Evolutionary conservation across 2,797 vertebrate species (phyloP).

Genomic region (Gorsachius magnificus): DNA sequence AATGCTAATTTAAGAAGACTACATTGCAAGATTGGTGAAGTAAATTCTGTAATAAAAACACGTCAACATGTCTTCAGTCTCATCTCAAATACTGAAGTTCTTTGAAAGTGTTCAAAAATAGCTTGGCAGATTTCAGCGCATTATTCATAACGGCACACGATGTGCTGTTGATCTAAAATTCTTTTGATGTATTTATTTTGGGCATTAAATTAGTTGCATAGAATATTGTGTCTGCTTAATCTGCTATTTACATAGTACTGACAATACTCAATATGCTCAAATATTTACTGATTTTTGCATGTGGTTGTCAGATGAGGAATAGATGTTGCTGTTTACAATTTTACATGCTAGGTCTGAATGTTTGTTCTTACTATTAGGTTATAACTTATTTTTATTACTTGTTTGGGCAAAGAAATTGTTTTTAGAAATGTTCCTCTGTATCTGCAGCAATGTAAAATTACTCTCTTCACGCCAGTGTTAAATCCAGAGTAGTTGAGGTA

Average conservation of each 20-base stretch:
- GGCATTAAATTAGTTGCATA: background rate
- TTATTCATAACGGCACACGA: background rate
- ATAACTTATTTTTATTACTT: background rate
- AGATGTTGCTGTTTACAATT: background rate
- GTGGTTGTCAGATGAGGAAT: background rate
- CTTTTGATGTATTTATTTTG: slow-evolving; percentile 65
- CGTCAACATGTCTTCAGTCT: background rate
- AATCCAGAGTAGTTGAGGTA: background rate
- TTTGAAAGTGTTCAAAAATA: slow-evolving; percentile 63
- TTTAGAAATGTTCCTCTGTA: background rate
- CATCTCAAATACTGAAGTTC: background rate
- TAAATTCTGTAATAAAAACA: slow-evolving; percentile 13
- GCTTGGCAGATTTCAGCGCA: slow-evolving; percentile 41
- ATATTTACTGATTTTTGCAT: slow-evolving; percentile 32
- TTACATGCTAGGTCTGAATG: background rate
- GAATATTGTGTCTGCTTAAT: slow-evolving; percentile 37
- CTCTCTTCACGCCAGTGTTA: background rate
- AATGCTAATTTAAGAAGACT: background rate
- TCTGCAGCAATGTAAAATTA: background rate
- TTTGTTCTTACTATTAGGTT: background rate
- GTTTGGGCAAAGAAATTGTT: background rate
- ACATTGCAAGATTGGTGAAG: background rate
- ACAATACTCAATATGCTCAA: background rate
- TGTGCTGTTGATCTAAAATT: slow-evolving; percentile 53
- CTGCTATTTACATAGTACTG: slow-evolving; percentile 23